Evolutionary conservation across 2,113 vertebrate genomes (phyloP), one percentile per base, ranked within the genome.

Genomic region (Lota lota): DNA sequence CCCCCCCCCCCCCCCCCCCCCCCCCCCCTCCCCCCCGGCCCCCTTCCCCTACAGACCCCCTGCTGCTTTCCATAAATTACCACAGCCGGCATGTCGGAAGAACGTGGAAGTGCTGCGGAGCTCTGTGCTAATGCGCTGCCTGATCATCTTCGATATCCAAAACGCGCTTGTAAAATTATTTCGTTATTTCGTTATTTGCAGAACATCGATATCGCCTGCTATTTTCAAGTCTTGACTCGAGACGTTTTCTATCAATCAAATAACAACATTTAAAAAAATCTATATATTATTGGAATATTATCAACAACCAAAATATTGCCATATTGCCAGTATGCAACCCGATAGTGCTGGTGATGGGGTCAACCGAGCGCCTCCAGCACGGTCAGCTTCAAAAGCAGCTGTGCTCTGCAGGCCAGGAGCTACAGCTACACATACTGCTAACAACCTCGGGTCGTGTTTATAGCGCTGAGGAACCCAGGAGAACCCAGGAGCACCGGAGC

Each of bases 361-460:
- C 88, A 89, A 71, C 72, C 40, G 12, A 33, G 68, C 78, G 60
- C 86, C 82, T 85, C 78, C 59, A 59, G 77, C 10, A 66, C 75
- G 85, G 64, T 83, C 84, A 88, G 85, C 87, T 89, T 84, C 79
- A 73, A 78, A 77, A 74, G 79, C 80, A 84, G 85, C 86, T 88
- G 85, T 87, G 86, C 80, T 74, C 70, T 83, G 84, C 84, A 80
- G 80, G 80, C 70, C 67, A 51, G 66, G 75, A 76, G 79, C 85
- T 84, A 84, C 28, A 33, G 4, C 4, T 85, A 85, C 88, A 89
- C 88, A 82, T 85, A 88, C 87, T 81, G 84, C 84, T 85, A 87
- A 90, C 87, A 88, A 86, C 85, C 86, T 22, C 84, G 79, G 68
- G 82, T 76, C 76, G 81, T 88, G 88, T 89, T 89, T 87, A 88